phyloP scores from a whole-genome alignment of 2,113 vertebrate species.

The Thamnophis sirtalis region DNA sequence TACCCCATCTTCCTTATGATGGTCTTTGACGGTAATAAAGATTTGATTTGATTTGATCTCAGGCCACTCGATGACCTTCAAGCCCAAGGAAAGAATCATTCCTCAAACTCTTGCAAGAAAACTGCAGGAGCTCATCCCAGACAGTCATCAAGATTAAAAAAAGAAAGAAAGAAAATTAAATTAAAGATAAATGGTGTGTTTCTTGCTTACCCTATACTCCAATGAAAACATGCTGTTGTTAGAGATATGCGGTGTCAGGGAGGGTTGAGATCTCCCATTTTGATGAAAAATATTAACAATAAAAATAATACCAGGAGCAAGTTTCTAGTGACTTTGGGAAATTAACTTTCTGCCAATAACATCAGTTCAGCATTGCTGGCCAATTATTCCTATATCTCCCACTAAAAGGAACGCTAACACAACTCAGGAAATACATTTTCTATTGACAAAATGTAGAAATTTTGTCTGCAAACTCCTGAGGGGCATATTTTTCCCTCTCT shows the following conservation, averaged over 20 bases:
- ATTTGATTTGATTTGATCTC: neutral
- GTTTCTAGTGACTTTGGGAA: slow-evolving; percentile 34
- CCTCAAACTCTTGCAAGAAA: neutral
- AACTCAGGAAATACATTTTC: slow-evolving; percentile 1
- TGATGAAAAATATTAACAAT: neutral
- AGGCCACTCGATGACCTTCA: neutral
- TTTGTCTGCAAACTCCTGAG: neutral
- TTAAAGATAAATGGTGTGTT: neutral
- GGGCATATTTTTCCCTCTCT: neutral
- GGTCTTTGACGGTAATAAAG: neutral
- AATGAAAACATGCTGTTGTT: neutral
- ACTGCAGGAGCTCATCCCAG: neutral
- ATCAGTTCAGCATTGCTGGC: slow-evolving; percentile 22
- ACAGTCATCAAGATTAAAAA: neutral
- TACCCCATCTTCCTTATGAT: neutral
- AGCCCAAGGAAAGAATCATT: neutral
- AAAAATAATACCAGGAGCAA: neutral
- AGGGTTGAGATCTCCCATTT: neutral
- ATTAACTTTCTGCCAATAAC: slow-evolving; percentile 34
- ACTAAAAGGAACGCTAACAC: neutral
- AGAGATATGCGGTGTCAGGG: neutral
- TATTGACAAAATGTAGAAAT: neutral
- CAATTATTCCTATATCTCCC: slow-evolving; percentile 15
- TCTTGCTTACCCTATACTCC: neutral
- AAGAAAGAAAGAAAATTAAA: neutral